phyloP scores from a whole-genome alignment of 2,797 vertebrate genomes.

The Cottoperca gobio region DNA sequence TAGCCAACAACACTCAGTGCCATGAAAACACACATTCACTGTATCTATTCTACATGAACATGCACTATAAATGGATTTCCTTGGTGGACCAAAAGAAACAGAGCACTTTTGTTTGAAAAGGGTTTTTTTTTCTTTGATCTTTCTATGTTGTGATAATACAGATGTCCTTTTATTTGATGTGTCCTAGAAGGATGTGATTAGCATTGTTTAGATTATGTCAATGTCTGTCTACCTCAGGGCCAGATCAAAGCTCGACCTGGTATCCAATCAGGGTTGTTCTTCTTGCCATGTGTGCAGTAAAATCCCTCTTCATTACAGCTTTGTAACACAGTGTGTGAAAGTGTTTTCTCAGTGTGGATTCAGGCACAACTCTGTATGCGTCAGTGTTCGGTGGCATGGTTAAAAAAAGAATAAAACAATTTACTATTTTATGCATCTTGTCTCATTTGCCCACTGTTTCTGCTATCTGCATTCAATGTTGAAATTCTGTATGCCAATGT shows the following conservation, averaged over 20 bases:
- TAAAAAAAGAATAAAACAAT: conserved; percentile 87
- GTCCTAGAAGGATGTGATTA: conserved; percentile 84
- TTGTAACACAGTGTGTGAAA: conserved; percentile 86
- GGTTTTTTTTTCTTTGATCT: conserved; percentile 81
- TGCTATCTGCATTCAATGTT: background rate
- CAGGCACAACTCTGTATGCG: conserved; percentile 93
- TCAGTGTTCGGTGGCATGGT: conserved; percentile 95
- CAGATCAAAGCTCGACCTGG: conserved; percentile 94
- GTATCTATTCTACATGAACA: conserved; percentile 85
- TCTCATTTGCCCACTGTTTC: conserved; percentile 71
- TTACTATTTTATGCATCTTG: conserved; percentile 91
- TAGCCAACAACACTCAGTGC: conserved; percentile 85
- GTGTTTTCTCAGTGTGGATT: conserved; percentile 91
- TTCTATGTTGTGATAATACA: conserved; percentile 89
- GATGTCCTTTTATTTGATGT: conserved; percentile 85
- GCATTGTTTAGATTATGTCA: conserved; percentile 91
- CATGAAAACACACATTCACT: conserved; percentile 83
- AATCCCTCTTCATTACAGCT: conserved; percentile 87
- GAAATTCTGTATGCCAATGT: background rate
- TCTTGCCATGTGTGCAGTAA: conserved; percentile 87
- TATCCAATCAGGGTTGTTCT: conserved; percentile 91
- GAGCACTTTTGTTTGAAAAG: conserved; percentile 86
- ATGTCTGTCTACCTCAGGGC: conserved; percentile 99
- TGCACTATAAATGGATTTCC: conserved; percentile 94
- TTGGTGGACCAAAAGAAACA: conserved; percentile 91